These are phyloP conservation scores for Sebastes elongatus DNA, from an alignment of 2,797 vertebrate genomes.

Conservation along the genomic window DNA sequence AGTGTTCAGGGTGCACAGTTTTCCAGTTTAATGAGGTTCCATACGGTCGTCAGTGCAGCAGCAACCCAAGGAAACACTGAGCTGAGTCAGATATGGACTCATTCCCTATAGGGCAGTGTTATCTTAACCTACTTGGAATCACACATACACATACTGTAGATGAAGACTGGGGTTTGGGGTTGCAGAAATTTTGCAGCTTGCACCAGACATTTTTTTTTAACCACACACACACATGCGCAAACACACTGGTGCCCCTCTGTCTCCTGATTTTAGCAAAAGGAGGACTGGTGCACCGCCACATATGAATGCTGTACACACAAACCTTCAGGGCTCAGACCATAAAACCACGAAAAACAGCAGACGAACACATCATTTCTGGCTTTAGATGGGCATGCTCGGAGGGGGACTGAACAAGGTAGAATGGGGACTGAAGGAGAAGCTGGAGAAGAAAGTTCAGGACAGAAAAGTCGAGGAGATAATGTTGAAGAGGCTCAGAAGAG, in stretches of 20 bases:
- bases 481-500: not conserved
- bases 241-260: slow-evolving; percentile 42
- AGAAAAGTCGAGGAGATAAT: not conserved
- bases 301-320: slow-evolving; percentile 1
- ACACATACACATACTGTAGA: not conserved
- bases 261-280: slow-evolving; percentile 18
- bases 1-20: not conserved
- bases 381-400: not conserved
- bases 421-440: not conserved
- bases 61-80: not conserved
- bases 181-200: not conserved
- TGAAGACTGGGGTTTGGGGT: not conserved
- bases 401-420: not conserved
- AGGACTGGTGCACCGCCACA: not conserved
- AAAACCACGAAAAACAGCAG: not conserved
- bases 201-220: not conserved
- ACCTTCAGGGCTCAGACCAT: not conserved
- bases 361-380: not conserved
- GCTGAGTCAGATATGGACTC: not conserved
- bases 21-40: not conserved
- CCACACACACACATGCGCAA: slow-evolving; percentile 7
- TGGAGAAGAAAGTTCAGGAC: not conserved
- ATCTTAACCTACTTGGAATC: slow-evolving; percentile 20
- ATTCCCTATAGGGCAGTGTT: not conserved
- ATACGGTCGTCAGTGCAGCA: not conserved